Base-by-base conservation (phyloP, 2,797 vertebrate species). In the Xiphophorus birchmanni region DNA sequence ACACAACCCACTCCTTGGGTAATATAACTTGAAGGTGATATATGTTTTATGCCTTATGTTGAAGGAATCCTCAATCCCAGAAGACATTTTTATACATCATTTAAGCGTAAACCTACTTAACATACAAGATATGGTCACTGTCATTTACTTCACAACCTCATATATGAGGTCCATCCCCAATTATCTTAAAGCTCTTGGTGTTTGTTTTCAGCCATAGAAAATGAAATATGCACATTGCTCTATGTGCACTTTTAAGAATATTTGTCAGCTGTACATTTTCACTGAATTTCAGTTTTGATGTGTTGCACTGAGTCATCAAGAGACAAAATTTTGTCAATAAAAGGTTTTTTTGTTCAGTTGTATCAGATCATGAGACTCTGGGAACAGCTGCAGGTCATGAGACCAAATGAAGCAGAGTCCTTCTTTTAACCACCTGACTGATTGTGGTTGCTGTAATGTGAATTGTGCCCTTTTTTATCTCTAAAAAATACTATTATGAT, bases 341-440 rank as follows among this genome's bases (percentile, higher is more conserved):
- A 47, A 76, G n/a, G 35, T 37, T 71, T 78, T 47, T 73, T 81
- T 84, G 76, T 85, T 26, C 76, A 65, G 48, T 75, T 78, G 9
- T 8, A 58, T 82, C 54, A 78, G 60, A 80, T 91, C 81, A 88
- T 79, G 78, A 77, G 84, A 87, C 78, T 73, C 18, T 82, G 44
- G 58, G 50, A 73, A 73, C 26, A 78, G 78, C 81, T 80, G 74
- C 83, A 74, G 82, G 80, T 90, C 88, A 89, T 76, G 47, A 90
- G 88, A 87, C 72, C 63, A 85, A 69, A 78, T 78, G 48, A 72
- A 85, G 74, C 50, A 42, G 48, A 21, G 3, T n/a, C 12, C 35
- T 50, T 50, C 37, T 56, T 75, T 54, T 74, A n/a, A 56, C 37
- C 74, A 56, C 37, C 26, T 72, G 67, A 71, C 40, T 71, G 12